Conservation (phyloP, 2,113 vertebrate genomes). For the Nothocercus julius region DNA sequence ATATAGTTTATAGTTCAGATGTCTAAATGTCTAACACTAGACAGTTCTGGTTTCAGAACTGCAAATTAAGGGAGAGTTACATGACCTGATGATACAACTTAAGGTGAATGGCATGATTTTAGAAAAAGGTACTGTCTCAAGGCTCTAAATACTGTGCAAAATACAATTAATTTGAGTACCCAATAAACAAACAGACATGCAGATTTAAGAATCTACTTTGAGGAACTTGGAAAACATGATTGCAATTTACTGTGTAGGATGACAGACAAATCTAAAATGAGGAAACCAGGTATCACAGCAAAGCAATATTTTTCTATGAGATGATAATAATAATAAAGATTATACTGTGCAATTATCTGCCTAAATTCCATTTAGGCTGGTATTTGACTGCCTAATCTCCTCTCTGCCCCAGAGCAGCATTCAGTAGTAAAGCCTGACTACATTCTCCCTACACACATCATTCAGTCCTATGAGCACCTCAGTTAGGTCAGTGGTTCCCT, state of each 20-base stretch:
- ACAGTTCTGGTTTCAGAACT: not conserved
- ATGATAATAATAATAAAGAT: not conserved
- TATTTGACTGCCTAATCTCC: not conserved
- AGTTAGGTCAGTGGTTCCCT: not conserved
- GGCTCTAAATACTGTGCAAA: not conserved
- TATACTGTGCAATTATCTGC: not conserved
- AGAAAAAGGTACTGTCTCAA: not conserved
- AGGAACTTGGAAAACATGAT: not conserved
- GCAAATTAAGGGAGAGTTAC: not conserved
- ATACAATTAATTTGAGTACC: not conserved
- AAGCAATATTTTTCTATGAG: not conserved
- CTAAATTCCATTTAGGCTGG: not conserved
- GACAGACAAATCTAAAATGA: not conserved
- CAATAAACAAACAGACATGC: not conserved
- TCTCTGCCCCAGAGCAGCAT: not conserved
- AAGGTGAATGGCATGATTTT: not conserved
- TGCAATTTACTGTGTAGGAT: not conserved
- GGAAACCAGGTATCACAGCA: not conserved
- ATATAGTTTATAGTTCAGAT: not conserved
- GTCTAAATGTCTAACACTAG: no score
- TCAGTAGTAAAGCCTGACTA: not conserved
- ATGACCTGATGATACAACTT: not conserved
- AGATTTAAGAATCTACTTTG: not conserved
- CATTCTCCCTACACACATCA: fast-evolving
- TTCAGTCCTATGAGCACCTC: not conserved